These are phyloP conservation scores for Rhagonycha lutea DNA, from an alignment of 2,888 invertebrate species.

Conservation along the genomic window DNA sequence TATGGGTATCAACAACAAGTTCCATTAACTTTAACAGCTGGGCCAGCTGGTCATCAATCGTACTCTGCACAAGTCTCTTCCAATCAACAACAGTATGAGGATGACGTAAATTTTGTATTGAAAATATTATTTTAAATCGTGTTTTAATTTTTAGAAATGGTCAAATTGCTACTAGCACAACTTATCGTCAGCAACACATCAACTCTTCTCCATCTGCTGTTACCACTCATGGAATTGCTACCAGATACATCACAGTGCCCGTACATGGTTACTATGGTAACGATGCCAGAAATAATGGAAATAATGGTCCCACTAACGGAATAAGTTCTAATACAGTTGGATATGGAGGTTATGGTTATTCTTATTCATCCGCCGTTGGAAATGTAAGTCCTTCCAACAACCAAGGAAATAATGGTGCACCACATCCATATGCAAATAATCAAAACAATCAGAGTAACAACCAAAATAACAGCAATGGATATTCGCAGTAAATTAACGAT, in stretches of 20 bases:
- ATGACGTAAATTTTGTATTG: not conserved
- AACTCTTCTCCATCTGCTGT: conserved; percentile 22
- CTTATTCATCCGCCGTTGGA: conserved; percentile 15
- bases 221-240: conserved; percentile 23
- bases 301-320: not conserved
- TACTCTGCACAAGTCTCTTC: not conserved
- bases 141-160: conserved; percentile 2
- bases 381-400: conserved; percentile 6
- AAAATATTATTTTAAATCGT: not conserved
- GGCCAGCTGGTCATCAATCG: conserved; percentile 13
- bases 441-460: conserved; percentile 12
- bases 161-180: conserved; percentile 21
- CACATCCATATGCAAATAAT: conserved; percentile 8
- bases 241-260: conserved; percentile 17
- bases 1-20: conserved; percentile 22
- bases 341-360: conserved; percentile 21
- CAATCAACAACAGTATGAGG: not conserved
- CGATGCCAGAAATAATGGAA: not conserved
- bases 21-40: conserved; percentile 21
- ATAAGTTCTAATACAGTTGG: not conserved
- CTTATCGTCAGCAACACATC: conserved; percentile 26
- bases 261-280: conserved; percentile 11
- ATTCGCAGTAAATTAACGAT: conserved; percentile 2
- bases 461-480: conserved; percentile 4
- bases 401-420: conserved; percentile 19